Base-by-base conservation (phyloP, 2,113 vertebrate genomes). In the Crypturellus undulatus region DNA sequence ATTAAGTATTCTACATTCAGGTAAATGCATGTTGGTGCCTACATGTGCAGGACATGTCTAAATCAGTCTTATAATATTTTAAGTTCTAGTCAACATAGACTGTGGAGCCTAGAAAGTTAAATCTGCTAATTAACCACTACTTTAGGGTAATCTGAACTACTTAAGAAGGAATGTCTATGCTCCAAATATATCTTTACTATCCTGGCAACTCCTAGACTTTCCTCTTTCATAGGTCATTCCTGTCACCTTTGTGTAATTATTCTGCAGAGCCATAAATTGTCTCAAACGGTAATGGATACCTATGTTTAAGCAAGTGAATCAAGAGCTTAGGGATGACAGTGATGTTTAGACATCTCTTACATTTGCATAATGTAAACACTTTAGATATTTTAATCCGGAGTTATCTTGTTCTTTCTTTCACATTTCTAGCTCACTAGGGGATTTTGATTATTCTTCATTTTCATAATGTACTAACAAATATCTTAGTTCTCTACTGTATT, bases 201-300 rank as follows among this genome's bases (percentile, higher is more conserved):
- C 13, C 12, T 38, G 12, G 25, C 51, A 54, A 25, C 51, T 54
- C 51, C 51, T 54, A 14, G 51, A 26, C 47, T 21, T 49, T 49
- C 47, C 47, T 54, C 25, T 78, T 14, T 12, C 24, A 30, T 0
- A 38, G 11, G 5, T 63, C 56, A 58, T 78, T n/a, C 67, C 19
- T 67, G 24, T 7, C 30, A 75, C 16, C 4, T 42, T 11, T 3
- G 2, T 56, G 7, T 21, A n/a, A 51, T 84, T 89, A 34, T 42
- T 21, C 5, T 25, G 11, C 24, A 6, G 32, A 59, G 52, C 0
- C 0, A 70, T 28, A 87, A 30, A 67, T 82, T 47, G 1, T 17
- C 34, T 59, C 14, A 75, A 60, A 58, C 20, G 4, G 7, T 19
- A 78, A 26, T 1, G 7, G 10, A 49, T 36, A 42, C 4, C 5